Conservation (phyloP, 2,888 invertebrate species). For the Noctua pronuba region DNA sequence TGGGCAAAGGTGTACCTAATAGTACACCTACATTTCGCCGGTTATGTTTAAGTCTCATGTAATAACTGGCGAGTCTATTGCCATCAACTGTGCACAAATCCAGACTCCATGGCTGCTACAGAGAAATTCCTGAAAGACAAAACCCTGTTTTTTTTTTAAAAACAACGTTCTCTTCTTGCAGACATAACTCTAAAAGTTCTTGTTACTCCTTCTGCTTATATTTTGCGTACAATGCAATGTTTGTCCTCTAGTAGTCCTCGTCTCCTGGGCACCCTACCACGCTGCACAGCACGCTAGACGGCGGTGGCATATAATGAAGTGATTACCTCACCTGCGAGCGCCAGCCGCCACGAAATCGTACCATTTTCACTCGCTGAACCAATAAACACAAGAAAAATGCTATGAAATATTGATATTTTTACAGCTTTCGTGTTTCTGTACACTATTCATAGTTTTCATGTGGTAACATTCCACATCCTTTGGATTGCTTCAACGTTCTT, state of each 20-base stretch:
- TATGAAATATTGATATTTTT: conserved; percentile 61
- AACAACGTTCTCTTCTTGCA: not conserved
- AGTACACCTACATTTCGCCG: too few species aligned
- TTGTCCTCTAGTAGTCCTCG: not conserved
- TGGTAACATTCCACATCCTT: not conserved
- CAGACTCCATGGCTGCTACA: too few species aligned
- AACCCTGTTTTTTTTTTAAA: too few species aligned
- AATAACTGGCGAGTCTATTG: too few species aligned
- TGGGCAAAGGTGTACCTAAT: too few species aligned
- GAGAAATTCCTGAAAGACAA: too few species aligned
- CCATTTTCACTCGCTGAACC: conserved; percentile 76
- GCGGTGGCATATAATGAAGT: conserved; percentile 75
- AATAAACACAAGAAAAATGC: conserved; percentile 60
- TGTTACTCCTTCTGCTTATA: not conserved
- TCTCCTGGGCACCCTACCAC: conserved; percentile 46
- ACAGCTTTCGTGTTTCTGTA: conserved; percentile 28
- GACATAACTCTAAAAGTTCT: not conserved
- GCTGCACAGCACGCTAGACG: conserved; percentile 56
- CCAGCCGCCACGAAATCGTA: conserved; percentile 57
- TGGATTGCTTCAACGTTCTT: too few species aligned
- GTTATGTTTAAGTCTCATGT: too few species aligned
- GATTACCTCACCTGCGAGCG: conserved; percentile 73
- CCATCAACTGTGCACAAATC: too few species aligned
- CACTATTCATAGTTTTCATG: not conserved
- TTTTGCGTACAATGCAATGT: not conserved